Base-by-base conservation (phyloP, 2,888 invertebrate species). In the Amblyteles armatorius region DNA sequence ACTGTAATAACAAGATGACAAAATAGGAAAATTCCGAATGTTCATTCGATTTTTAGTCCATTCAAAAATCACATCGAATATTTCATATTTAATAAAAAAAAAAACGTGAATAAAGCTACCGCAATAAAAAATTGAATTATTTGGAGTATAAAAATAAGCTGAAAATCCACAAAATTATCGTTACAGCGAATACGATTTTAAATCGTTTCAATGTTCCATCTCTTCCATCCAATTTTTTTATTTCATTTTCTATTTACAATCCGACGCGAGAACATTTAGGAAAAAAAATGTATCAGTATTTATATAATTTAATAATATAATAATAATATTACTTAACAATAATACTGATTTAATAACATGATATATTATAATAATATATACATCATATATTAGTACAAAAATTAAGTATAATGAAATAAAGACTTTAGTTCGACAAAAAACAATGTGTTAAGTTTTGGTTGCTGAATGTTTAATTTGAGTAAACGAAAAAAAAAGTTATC, bases 401-500 rank as follows among this genome's bases (percentile, higher is more conserved):
- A 33, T 33, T 0, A 33, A 33, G 5, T 33, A 5, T 33, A 33
- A 5, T 33, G 9, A 13, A 71, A 33, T 33, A 33, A 33, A 33
- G 5, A 33, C 33, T 33, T 33, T 33, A 0, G 5, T 5, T 33
- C 33, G 33, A 26, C 26, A 33, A 33, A 72, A 71, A 72, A 71
- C 60, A 26, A 71, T 52, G 7, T 7, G 7, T 7, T 7, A 19
- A 19, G 1, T 19, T 55, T 19, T 22, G 19, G 19, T 19, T 55
- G 36, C 26, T 48, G 29, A 48, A 36, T n/a, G 9, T 19, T 44
- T 19, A 19, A 44, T 48, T 44, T 22, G 5, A 22, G 11, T 13
- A 5, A 60, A 3, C 26, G 48, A 67, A 36, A 78, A 65, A 67
- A 65, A 57, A 22, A 13, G 36, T 76, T 65, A 29, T 40, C 76